Conservation (phyloP, 2,797 vertebrate species). For the Macroramphosus scolopax region DNA sequence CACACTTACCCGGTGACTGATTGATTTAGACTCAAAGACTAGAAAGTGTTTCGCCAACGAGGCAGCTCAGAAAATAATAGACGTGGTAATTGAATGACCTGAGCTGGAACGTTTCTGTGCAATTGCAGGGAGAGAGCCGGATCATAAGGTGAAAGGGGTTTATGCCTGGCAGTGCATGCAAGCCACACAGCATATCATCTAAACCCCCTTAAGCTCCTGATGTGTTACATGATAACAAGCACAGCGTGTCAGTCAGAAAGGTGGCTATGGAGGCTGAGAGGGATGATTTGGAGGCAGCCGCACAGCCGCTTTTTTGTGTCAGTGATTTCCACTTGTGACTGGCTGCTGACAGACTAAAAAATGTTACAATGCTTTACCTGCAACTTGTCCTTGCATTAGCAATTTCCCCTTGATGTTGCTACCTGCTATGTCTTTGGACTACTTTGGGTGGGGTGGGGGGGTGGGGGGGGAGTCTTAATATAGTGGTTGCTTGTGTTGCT, state of each 20-base stretch:
- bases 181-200: slow-evolving; percentile 44
- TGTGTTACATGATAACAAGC: slow-evolving; percentile 69
- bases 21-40: slow-evolving; percentile 11
- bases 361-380: slow-evolving; percentile 60
- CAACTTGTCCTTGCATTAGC: too few species aligned
- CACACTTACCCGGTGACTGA: too few species aligned
- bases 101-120: slow-evolving; percentile 13
- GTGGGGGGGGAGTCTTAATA: slow-evolving; percentile 54
- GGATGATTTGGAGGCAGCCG: slow-evolving; percentile 66
- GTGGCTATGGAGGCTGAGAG: slow-evolving; percentile 66
- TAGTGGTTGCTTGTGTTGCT: slow-evolving; percentile 50
- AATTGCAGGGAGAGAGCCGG: slow-evolving; percentile 10
- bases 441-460: too few species aligned
- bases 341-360: slow-evolving; percentile 68
- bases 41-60: slow-evolving; percentile 20
- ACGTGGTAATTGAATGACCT: slow-evolving; percentile 39
- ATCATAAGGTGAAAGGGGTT: slow-evolving; percentile 22
- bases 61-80: slow-evolving; percentile 10
- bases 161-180: slow-evolving; percentile 32
- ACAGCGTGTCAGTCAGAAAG: slow-evolving; percentile 64
- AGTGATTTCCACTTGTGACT: slow-evolving; percentile 63
- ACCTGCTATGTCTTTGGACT: too few species aligned
- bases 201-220: slow-evolving; percentile 53
- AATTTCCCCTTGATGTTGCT: too few species aligned
- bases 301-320: slow-evolving; percentile 76